Evolutionary conservation across 1,140 invertebrate genomes (phyloP), one percentile per base, ranked within the genome.

Genomic region (Drosophila aff.): DNA sequence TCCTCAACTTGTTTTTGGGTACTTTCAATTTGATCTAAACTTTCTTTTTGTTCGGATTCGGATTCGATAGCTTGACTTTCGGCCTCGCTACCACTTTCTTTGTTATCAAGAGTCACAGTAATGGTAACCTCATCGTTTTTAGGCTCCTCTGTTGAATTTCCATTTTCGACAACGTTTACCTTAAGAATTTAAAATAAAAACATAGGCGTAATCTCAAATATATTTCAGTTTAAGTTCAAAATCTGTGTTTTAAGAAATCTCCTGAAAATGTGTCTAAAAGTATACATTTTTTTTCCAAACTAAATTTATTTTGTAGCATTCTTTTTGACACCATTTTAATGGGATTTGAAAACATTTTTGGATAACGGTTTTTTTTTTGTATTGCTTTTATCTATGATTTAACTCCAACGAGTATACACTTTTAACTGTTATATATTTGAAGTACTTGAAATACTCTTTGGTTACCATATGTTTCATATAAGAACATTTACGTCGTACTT

Each of bases 81-180:
- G 15, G 21, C 3, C 15, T 57, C 21, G 36, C 18, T n/a, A 6
- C 4, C 36, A 40, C 13, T 57, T 40, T 57, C 36, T n/a, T 23
- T 23, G 15, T 21, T 55, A 16, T 11, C 18, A 36, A 36, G 18
- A 23, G 4, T 10, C 36, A 16, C 52, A 23, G 36, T 55, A 10
- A 16, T 38, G 13, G 18, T 23, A 55, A 55, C 21, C 4, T 23
- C 53, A n/a, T 40, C 53, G 53, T 23, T 40, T 38, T 40, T 38
- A 40, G 38, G 36, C 53, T 55, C 52, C 21, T 55, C 18, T 13
- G 21, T 23, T 40, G 53, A 55, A 55, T 38, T n/a, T 55, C 53
- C 53, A 23, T n/a, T 55, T 55, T 55, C 9, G 53, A 10, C 49
- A 50, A 50, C 15, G 53, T 38, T 55, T 10, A 55, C 53, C 53